phyloP scores from a whole-genome alignment of 1,140 invertebrate species.

The Pissodes strobi region DNA sequence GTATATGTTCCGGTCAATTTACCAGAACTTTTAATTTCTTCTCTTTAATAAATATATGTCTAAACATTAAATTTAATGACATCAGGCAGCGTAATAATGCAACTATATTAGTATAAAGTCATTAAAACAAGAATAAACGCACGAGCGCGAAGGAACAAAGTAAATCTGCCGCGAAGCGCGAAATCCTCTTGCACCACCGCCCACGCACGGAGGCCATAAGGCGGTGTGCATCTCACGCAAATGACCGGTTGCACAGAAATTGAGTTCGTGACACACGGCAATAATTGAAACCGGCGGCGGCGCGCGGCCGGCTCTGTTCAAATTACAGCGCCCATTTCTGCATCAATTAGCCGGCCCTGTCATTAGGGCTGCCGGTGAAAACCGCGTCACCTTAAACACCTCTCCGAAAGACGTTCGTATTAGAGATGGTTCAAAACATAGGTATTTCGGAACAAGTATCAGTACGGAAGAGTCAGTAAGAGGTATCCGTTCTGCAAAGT shows the following conservation, averaged over 20 bases:
- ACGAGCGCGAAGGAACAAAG: slow-evolving; percentile 29
- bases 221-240: slow-evolving; percentile 38
- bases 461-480: too few relatives aligned
- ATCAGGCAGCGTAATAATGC: not conserved
- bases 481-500: too few relatives aligned
- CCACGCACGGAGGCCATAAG: slow-evolving; percentile 23
- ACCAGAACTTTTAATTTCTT: too few relatives aligned
- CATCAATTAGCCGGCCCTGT: slow-evolving; percentile 53
- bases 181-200: slow-evolving; percentile 39
- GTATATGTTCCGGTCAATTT: too few relatives aligned
- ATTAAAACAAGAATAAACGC: slow-evolving; percentile 31
- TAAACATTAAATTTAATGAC: too few relatives aligned
- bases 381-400: too few relatives aligned
- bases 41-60: too few relatives aligned
- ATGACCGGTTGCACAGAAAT: slow-evolving; percentile 50
- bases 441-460: too few relatives aligned
- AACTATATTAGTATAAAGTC: slow-evolving; percentile 26
- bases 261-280: slow-evolving; percentile 52
- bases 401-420: too few relatives aligned
- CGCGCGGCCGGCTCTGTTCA: slow-evolving; percentile 39
- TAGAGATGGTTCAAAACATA: too few relatives aligned
- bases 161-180: slow-evolving; percentile 30
- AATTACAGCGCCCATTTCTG: slow-evolving; percentile 51
- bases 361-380: slow-evolving; percentile 48
- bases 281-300: slow-evolving; percentile 46